These are phyloP conservation scores for Tachuris rubrigastra DNA, from an alignment of 2,113 vertebrate genomes.

Conservation along the genomic window DNA sequence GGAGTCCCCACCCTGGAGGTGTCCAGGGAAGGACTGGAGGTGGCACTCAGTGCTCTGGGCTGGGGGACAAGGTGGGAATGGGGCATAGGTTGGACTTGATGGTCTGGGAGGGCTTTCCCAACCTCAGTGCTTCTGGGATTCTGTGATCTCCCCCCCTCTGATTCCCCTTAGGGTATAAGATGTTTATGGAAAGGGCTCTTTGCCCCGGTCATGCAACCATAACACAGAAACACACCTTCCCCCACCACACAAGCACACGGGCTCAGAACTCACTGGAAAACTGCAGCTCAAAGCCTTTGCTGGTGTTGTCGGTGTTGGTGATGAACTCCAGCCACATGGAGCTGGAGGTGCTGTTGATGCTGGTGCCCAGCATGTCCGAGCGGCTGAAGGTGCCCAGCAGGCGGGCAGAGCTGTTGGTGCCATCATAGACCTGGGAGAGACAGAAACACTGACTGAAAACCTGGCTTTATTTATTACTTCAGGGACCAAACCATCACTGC, in stretches of 20 bases:
- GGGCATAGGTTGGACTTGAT: background rate
- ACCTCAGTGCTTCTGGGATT: fast-evolving
- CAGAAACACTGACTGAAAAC: background rate
- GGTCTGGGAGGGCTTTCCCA: background rate
- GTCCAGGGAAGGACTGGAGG: fast-evolving
- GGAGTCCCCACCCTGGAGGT: background rate
- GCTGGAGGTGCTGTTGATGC: slow-evolving; percentile 95
- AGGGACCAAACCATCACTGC: background rate
- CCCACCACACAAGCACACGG: fast-evolving
- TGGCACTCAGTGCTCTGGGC: background rate
- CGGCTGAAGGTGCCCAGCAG: slow-evolving; percentile 88
- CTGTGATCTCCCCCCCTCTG: background rate
- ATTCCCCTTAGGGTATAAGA: fast-evolving
- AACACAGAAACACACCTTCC: fast-evolving
- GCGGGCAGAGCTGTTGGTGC: slow-evolving; percentile 88
- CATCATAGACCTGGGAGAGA: slow-evolving; percentile 88
- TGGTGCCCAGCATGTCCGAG: slow-evolving; percentile 84
- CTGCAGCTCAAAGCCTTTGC: slow-evolving; percentile 93
- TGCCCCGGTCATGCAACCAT: fast-evolving
- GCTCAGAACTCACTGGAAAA: slow-evolving; percentile 87
- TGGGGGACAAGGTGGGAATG: background rate
- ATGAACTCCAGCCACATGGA: slow-evolving; percentile 96
- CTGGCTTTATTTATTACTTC: fast-evolving
- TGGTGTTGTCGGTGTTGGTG: slow-evolving; percentile 88
- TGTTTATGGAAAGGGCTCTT: background rate